Percentiles rank a stretch among this genome's conserved stretches.
Evolutionary conservation across 2,888 invertebrate genomes (phyloP).

Genomic region (Ochropleura plecta): DNA sequence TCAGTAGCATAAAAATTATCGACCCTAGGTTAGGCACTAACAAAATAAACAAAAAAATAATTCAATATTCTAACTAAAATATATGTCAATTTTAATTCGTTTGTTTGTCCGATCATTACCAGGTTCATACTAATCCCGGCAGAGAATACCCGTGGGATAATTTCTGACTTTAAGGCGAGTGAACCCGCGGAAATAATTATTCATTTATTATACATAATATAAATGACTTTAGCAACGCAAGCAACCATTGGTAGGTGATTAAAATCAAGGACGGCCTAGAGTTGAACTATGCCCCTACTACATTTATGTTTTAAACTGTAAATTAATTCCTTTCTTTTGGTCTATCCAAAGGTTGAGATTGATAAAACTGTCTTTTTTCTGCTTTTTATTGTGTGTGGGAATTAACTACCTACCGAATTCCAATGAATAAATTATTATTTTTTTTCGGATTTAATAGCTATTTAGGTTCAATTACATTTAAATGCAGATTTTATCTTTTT

Average conservation of each 20-base stretch:
- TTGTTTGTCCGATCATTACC: no score
- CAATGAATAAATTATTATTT: not conserved
- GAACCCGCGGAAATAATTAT: no score
- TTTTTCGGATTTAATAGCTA: not conserved
- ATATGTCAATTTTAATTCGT: not conserved
- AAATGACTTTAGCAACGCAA: not conserved
- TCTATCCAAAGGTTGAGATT: not conserved
- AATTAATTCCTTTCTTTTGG: not conserved
- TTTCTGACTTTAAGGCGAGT: no score
- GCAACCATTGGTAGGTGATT: conserved; percentile 10
- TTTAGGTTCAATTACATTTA: not conserved
- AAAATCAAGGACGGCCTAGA: conserved; percentile 18
- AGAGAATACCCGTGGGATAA: no score
- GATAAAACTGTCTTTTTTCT: not conserved
- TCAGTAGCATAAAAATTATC: no score
- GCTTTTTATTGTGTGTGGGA: not conserved
- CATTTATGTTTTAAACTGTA: not conserved
- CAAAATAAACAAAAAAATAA: no score
- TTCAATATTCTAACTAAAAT: not conserved
- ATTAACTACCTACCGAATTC: not conserved
- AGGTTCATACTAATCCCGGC: no score
- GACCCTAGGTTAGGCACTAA: no score
- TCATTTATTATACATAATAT: not conserved
- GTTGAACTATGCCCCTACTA: conserved; percentile 10
- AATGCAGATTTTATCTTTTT: not conserved